These are phyloP conservation scores for Platalea minor DNA, from an alignment of 2,797 vertebrate genomes.

Conservation along the genomic window DNA sequence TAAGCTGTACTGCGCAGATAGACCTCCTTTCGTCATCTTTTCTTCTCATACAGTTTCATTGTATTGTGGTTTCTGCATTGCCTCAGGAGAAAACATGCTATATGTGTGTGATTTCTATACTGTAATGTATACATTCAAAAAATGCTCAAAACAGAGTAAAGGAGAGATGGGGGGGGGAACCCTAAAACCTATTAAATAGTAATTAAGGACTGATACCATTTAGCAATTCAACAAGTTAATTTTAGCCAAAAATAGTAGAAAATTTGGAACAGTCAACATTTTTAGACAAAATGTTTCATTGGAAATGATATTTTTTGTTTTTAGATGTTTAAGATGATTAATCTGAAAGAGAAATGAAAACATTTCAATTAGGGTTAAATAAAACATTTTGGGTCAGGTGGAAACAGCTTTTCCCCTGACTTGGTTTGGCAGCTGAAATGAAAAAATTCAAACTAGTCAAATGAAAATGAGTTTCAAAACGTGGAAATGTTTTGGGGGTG, in stretches of 20 bases:
- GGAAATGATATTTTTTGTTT: slow-evolving; percentile 56
- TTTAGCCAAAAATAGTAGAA: slow-evolving; percentile 49
- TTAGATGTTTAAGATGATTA: slow-evolving; percentile 62
- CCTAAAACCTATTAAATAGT: background rate
- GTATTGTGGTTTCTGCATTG: background rate
- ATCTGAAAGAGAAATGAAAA: slow-evolving; percentile 58
- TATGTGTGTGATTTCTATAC: background rate
- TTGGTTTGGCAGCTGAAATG: slow-evolving; percentile 58
- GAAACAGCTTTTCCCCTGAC: slow-evolving; percentile 58
- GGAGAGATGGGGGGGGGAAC: background rate
- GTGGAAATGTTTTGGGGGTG: background rate
- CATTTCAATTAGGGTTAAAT: slow-evolving; percentile 57
- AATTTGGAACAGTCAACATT: slow-evolving; percentile 48
- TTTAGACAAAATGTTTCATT: slow-evolving; percentile 59
- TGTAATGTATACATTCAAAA: background rate
- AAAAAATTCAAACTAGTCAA: slow-evolving; percentile 19
- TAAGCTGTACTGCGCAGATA: background rate
- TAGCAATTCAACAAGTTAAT: slow-evolving; percentile 5
- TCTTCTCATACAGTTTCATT: background rate
- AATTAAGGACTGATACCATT: background rate
- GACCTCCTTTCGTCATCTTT: background rate
- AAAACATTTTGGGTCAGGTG: slow-evolving; percentile 63
- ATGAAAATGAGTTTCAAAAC: slow-evolving; percentile 1
- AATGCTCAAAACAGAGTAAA: background rate
- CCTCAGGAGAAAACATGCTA: background rate